phyloP scores from a whole-genome alignment of 2,113 vertebrate species.

The Accipiter cooperii region DNA sequence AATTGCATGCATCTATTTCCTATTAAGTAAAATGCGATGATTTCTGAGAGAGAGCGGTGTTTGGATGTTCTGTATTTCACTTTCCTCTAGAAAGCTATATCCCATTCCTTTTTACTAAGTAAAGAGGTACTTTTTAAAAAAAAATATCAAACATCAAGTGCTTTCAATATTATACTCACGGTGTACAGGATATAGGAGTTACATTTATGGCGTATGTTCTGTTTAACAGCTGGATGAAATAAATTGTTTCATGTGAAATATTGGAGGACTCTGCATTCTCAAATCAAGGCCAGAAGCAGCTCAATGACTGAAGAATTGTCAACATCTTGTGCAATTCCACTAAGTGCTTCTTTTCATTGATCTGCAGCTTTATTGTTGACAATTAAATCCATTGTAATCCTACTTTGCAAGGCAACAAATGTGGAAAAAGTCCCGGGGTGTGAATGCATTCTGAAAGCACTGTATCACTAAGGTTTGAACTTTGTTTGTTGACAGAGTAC shows the following conservation, averaged over 20 bases:
- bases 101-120: background rate
- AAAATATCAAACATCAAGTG: background rate
- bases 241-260: background rate
- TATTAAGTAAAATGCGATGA: background rate
- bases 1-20: background rate
- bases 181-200: background rate
- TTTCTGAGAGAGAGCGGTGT: background rate
- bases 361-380: constrained; percentile 18
- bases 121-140: background rate
- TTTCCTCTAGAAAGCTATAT: background rate
- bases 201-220: background rate
- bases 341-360: constrained; percentile 40
- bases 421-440: no score
- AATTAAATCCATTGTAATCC: constrained; percentile 55
- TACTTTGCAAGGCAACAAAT: no score
- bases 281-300: constrained; percentile 23
- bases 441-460: no score
- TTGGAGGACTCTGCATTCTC: background rate
- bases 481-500: no score
- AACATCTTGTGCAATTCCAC: constrained; percentile 27
- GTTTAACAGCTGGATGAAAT: background rate
- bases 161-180: background rate
- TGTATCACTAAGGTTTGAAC: no score
- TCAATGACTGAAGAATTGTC: constrained; percentile 23
- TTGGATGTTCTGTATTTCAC: background rate